A percentile compares a stretch with the other conserved stretches of the same genome.
phyloP scores from a whole-genome alignment of 2,888 invertebrate species.

The Hirtodrosophila histrioides region DNA sequence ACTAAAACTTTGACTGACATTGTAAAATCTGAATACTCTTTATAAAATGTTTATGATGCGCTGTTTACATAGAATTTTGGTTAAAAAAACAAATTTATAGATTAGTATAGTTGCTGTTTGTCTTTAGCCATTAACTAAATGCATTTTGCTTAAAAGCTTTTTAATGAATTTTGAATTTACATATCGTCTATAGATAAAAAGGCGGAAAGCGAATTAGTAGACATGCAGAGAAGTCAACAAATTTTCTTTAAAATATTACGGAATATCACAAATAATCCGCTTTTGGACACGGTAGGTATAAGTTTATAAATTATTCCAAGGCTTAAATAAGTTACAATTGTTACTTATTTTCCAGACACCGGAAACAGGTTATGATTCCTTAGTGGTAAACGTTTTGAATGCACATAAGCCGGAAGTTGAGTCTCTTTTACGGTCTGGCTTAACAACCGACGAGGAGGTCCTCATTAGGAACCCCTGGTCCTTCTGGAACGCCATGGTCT shows the following conservation, averaged over 20 bases:
- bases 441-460: conserved; percentile 56
- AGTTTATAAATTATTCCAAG: not conserved
- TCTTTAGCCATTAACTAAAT: too few species aligned
- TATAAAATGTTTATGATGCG: too few species aligned
- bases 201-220: conserved; percentile 42
- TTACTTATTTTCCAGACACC: conserved; percentile 34
- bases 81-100: too few species aligned
- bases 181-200: conserved; percentile 52
- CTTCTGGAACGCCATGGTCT: conserved; percentile 94
- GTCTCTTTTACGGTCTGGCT: conserved; percentile 55
- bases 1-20: too few species aligned
- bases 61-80: too few species aligned
- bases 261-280: conserved; percentile 81
- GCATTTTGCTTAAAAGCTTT: too few species aligned
- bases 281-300: conserved; percentile 39
- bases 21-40: too few species aligned
- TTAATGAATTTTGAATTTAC: too few species aligned
- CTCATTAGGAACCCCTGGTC: conserved; percentile 88
- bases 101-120: too few species aligned
- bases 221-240: conserved; percentile 60
- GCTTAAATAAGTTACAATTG: not conserved
- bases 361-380: conserved; percentile 85
- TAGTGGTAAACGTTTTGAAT: conserved; percentile 85
- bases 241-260: conserved; percentile 78
- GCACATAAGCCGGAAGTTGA: conserved; percentile 86